Percentiles rank a stretch among this genome's conserved stretches.
Evolutionary conservation across 2,797 vertebrate species (phyloP).

Genomic region (Enteromius trimaculatus): DNA sequence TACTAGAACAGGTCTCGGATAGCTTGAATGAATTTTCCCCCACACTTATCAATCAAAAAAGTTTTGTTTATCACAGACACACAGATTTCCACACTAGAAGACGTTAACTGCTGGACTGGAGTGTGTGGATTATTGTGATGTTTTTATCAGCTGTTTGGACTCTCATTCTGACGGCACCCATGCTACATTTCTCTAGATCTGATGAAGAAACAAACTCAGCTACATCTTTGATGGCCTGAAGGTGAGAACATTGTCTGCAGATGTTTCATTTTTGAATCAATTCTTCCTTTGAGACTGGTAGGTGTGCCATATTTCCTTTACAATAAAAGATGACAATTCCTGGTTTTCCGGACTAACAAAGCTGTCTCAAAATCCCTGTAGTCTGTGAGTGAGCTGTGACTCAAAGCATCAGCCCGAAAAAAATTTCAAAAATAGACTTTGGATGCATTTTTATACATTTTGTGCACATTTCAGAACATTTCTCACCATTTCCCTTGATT

Average conservation of each 20-base stretch:
- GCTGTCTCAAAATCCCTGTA: no score
- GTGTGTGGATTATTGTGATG: background rate
- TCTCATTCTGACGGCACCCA: background rate
- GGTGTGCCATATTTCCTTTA: background rate
- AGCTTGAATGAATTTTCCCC: no score
- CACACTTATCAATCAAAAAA: background rate
- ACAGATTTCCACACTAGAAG: background rate
- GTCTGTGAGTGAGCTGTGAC: background rate
- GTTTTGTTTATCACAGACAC: no score
- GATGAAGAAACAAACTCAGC: background rate
- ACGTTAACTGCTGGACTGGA: background rate
- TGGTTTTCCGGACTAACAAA: background rate
- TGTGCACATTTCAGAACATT: background rate
- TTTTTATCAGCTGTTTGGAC: background rate
- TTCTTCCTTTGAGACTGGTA: background rate
- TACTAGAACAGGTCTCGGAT: no score
- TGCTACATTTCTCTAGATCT: background rate
- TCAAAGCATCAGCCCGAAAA: background rate
- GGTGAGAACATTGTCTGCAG: background rate
- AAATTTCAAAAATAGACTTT: background rate
- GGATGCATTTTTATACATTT: constrained; percentile 1
- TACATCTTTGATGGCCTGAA: background rate
- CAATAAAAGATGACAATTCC: background rate
- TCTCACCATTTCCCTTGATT: constrained; percentile 30
- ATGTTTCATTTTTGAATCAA: background rate